Percentiles rank a stretch among this genome's conserved stretches.
phyloP scores from a whole-genome alignment of 35 echinoderm and acorn worm species.

The Strongylocentrotus purpuratus region DNA sequence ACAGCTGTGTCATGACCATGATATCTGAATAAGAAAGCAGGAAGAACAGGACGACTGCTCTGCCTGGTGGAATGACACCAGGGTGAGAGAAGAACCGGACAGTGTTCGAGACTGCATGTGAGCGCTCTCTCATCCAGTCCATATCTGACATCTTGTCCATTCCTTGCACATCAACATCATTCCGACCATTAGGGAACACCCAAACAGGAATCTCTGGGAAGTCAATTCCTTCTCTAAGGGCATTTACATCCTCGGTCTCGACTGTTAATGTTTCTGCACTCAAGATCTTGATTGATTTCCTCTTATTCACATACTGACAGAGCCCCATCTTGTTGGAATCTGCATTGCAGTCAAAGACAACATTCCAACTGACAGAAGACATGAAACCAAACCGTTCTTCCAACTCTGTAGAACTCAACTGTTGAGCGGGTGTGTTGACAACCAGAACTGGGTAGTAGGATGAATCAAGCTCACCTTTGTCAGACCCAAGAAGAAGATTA shows the following conservation, averaged over 20 bases:
- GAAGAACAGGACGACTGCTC: constrained; percentile 59
- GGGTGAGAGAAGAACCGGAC: constrained; percentile 62
- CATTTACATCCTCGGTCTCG: not conserved
- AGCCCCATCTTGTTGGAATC: constrained; percentile 34
- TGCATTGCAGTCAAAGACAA: constrained; percentile 41
- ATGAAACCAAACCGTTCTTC: constrained; percentile 15
- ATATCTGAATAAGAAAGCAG: constrained; percentile 59
- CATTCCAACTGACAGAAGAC: constrained; percentile 34
- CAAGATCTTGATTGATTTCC: constrained; percentile 28
- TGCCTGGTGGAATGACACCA: constrained; percentile 44
- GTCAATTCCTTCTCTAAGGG: not conserved
- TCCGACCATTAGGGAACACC: constrained; percentile 30
- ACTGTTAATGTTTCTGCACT: not conserved
- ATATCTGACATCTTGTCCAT: constrained; percentile 8
- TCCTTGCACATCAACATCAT: not conserved
- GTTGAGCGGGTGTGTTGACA: not conserved
- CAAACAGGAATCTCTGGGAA: constrained; percentile 40
- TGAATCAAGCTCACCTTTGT: constrained; percentile 25
- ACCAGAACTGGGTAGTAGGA: constrained; percentile 40
- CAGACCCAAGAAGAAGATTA: constrained; percentile 13
- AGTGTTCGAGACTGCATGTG: constrained; percentile 46
- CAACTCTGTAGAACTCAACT: not conserved
- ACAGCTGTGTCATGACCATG: constrained; percentile 59
- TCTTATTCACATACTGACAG: constrained; percentile 33
- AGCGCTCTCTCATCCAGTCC: constrained; percentile 60